These are phyloP conservation scores for Epizoanthus rinbou DNA, from an alignment of 92 coral and sea anemone genomes.

Conservation along the genomic window DNA sequence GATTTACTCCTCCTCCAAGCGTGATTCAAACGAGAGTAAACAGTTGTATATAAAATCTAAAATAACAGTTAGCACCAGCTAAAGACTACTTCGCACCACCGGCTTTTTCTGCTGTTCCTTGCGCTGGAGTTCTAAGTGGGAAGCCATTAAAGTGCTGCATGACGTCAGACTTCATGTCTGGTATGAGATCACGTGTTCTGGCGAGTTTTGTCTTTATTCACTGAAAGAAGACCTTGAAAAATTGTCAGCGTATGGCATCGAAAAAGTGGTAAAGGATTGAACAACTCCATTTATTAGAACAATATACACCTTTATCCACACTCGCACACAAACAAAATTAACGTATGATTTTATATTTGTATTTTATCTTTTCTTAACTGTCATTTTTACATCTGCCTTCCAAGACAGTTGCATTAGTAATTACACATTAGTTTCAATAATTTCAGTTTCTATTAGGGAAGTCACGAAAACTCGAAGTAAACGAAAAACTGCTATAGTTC, in stretches of 20 bases:
- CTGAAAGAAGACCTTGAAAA: too few relatives aligned
- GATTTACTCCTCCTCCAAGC: slow-evolving; percentile 23
- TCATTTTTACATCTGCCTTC: too few relatives aligned
- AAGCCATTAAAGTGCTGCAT: slow-evolving; percentile 36
- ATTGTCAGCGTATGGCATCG: too few relatives aligned
- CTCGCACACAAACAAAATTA: too few relatives aligned
- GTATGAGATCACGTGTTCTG: slow-evolving; percentile 36
- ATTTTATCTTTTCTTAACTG: too few relatives aligned
- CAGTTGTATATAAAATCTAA: not conserved
- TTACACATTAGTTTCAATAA: too few relatives aligned
- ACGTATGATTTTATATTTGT: too few relatives aligned
- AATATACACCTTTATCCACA: too few relatives aligned
- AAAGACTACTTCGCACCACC: not conserved
- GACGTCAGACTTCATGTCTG: slow-evolving; percentile 51
- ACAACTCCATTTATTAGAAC: too few relatives aligned
- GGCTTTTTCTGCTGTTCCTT: not conserved
- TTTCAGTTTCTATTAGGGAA: too few relatives aligned
- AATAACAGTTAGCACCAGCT: not conserved
- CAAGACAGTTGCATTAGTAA: too few relatives aligned
- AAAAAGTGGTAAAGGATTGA: too few relatives aligned
- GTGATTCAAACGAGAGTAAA: not conserved
- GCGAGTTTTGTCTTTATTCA: slow-evolving; percentile 1
- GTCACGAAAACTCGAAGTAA: not conserved
- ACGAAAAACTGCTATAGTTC: not conserved
- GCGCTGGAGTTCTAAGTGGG: slow-evolving; percentile 29